Evolutionary conservation across 2,797 vertebrate species (phyloP).

Genomic region (Paratrypauchen microcephalus): DNA sequence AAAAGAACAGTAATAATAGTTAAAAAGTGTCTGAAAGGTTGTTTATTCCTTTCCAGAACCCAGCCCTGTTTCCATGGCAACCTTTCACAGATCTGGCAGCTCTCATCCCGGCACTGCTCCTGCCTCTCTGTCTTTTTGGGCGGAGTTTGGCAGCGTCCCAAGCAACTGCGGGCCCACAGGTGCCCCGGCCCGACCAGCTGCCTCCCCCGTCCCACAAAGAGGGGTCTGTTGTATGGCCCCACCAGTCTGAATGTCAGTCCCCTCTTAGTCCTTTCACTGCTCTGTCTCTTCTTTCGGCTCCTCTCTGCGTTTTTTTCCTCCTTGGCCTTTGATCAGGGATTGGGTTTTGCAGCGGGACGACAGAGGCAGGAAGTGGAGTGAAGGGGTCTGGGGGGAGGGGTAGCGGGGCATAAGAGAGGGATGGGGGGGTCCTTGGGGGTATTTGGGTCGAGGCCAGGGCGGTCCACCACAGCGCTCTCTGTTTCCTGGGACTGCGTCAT

Average conservation of each 20-base stretch:
- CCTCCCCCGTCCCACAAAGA: slow-evolving; percentile 72
- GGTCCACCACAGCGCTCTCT: slow-evolving; percentile 65
- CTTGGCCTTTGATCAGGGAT: slow-evolving; percentile 75
- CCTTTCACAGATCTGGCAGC: slow-evolving; percentile 66
- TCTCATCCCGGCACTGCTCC: slow-evolving; percentile 23
- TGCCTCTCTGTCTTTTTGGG: slow-evolving; percentile 27
- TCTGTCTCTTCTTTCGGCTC: slow-evolving; percentile 55
- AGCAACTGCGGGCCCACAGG: slow-evolving; percentile 74
- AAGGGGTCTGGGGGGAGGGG: slow-evolving; percentile 37
- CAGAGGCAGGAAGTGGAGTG: slow-evolving; percentile 74
- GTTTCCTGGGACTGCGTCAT: slow-evolving; percentile 68
- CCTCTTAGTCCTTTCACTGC: slow-evolving; percentile 67
- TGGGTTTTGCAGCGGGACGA: slow-evolving; percentile 73
- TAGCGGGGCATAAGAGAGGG: slow-evolving; percentile 36
- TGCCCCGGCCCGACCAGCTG: slow-evolving; percentile 72
- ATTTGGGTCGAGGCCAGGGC: slow-evolving; percentile 35
- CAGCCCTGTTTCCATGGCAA: slow-evolving; percentile 65
- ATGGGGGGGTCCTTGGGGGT: slow-evolving; percentile 14
- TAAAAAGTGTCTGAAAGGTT: slow-evolving; percentile 69
- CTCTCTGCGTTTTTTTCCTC: slow-evolving; percentile 41
- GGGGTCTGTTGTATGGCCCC: slow-evolving; percentile 67
- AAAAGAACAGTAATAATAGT: slow-evolving; percentile 7
- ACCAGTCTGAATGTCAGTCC: slow-evolving; percentile 68
- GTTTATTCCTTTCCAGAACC: slow-evolving; percentile 65
- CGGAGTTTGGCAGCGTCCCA: slow-evolving; percentile 67